Evolutionary conservation across 2,797 vertebrate species (phyloP).

Genomic region (Melanotaenia pygmaea): DNA sequence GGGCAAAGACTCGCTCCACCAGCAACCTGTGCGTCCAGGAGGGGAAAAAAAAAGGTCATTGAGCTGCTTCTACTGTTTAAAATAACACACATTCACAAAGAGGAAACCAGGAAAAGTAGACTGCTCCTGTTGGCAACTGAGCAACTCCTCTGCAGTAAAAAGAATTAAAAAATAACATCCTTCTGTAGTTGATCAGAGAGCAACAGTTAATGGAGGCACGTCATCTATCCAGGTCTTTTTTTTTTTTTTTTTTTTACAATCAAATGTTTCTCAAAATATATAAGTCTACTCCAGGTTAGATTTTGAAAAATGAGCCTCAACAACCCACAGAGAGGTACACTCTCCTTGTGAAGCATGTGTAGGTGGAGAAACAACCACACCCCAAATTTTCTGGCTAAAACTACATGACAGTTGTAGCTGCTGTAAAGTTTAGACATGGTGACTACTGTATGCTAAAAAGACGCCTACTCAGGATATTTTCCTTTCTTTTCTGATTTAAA

Average conservation of each 20-base stretch:
- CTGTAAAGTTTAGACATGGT: conserved; percentile 1
- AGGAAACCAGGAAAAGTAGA: conserved; percentile 24
- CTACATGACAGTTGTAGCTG: neutral
- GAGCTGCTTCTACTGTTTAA: conserved; percentile 1
- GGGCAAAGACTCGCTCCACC: conserved; percentile 97
- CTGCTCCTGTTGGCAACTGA: conserved; percentile 38
- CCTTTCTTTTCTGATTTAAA: neutral
- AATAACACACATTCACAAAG: conserved; percentile 9
- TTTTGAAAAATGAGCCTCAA: conserved; percentile 21
- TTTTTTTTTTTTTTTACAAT: neutral
- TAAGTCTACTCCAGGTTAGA: conserved; percentile 21
- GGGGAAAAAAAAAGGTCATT: neutral
- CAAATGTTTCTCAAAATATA: conserved; percentile 5
- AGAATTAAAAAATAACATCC: neutral
- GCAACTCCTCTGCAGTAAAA: conserved; percentile 29
- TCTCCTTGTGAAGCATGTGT: conserved; percentile 10
- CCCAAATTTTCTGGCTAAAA: neutral
- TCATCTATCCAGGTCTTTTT: neutral
- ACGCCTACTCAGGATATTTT: neutral
- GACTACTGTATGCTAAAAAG: neutral
- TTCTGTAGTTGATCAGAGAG: neutral
- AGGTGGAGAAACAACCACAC: conserved; percentile 23
- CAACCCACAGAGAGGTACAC: neutral
- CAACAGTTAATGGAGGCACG: neutral
- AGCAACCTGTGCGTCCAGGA: conserved; percentile 83